These are phyloP conservation scores for Salminus brasiliensis DNA, from an alignment of 2,113 vertebrate species.

Conservation along the genomic window DNA sequence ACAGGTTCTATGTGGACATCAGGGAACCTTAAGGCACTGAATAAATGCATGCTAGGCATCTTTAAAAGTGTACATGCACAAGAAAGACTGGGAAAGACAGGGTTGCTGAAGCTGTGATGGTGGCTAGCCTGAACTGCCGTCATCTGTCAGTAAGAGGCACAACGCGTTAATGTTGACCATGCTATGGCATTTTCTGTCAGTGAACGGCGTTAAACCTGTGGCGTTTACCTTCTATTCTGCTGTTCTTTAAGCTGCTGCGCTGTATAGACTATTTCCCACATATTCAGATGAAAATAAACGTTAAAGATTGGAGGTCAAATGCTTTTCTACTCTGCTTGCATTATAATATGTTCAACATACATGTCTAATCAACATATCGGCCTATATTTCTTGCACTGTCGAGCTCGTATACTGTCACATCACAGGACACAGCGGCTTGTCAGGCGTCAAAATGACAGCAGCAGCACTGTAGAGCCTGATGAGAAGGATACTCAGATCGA, in stretches of 20 bases:
- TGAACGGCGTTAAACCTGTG: neutral
- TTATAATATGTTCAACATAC: neutral
- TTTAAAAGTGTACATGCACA: neutral
- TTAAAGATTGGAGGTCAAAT: neutral
- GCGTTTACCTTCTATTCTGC: neutral
- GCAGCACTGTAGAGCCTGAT: conserved; percentile 4
- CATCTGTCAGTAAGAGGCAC: neutral
- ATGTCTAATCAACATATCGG: neutral
- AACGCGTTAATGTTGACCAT: neutral
- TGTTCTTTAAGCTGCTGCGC: neutral
- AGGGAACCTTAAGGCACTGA: too few species aligned
- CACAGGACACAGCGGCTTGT: neutral
- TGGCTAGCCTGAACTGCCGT: neutral
- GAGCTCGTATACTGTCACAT: neutral
- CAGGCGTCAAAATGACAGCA: neutral
- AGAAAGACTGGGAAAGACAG: neutral
- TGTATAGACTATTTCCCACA: neutral
- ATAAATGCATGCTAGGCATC: too few species aligned
- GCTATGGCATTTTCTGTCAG: neutral
- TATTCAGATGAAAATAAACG: neutral
- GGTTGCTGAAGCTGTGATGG: neutral
- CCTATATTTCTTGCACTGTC: neutral
- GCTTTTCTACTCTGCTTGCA: neutral
- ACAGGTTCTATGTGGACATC: too few species aligned
- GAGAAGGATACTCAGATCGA: conserved; percentile 11